Evolutionary conservation across 2,113 vertebrate species (phyloP), one percentile per base, ranked within the genome.

Genomic region (Channa argus): DNA sequence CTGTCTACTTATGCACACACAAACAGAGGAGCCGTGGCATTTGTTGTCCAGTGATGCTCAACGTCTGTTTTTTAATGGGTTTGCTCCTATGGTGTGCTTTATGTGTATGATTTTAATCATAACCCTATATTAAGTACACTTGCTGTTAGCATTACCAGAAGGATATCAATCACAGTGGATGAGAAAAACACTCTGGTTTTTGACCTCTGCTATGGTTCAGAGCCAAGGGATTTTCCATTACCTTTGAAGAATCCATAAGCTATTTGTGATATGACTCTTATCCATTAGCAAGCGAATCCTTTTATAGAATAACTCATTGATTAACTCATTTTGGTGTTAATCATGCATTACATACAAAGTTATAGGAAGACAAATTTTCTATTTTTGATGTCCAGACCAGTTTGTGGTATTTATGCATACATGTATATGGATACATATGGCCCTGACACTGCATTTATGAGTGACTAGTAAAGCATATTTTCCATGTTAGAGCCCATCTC

Each of bases 381-480:
- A 87, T 88, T 91, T 92, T 88, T 92, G 78, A 88, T 89, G 89
- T 92, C 79, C 77, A 67, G 71, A 85, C 79, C 80, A 71, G 78
- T 92, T 88, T 89, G 88, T 92, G 87, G 77, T 91, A 86, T 92
- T 90, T 88, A 80, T 90, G 88, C 82, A 86, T 88, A 89, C 74
- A 86, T 92, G 89, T 91, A 83, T 90, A 88, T 90, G 84, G 62
- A 87, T 86, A 88, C 88, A 85, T 89, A 86, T 75, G 83, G 87
- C 80, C 86, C 86, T 74, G 14, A 83, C 82, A 86, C 86, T 85
- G 72, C 90, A 92, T 88, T 84, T 75, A 82, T 82, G 84, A 71
- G 88, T 91, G 71, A 86, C 44, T 80, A 80, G 89, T 89, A 79
- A 86, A 89, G 24, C 77, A 80, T 89, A 87, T 89, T 90, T 91